phyloP scores from a whole-genome alignment of 2,888 invertebrate species.

The Caenorhabditis sp. region DNA sequence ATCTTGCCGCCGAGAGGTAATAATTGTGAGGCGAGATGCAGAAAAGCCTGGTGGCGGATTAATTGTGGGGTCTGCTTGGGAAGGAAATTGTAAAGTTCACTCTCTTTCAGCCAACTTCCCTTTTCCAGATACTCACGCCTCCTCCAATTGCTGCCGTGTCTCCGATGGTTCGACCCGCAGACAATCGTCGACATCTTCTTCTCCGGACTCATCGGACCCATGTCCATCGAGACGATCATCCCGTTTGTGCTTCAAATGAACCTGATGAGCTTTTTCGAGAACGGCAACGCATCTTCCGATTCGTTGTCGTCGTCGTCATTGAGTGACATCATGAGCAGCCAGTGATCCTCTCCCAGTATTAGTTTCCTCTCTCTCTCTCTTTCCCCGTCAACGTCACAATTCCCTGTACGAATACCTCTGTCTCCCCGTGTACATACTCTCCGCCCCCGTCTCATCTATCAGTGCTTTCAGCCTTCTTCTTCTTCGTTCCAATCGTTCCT shows the following conservation, averaged over 20 bases:
- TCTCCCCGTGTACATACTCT: slow-evolving; percentile 26
- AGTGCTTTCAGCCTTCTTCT: slow-evolving; percentile 51
- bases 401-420: slow-evolving; percentile 32
- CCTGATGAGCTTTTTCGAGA: slow-evolving; percentile 66
- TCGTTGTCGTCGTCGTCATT: slow-evolving; percentile 40
- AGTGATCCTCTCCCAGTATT: slow-evolving; percentile 36
- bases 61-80: neutral
- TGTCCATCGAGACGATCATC: slow-evolving; percentile 94
- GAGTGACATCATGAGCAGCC: slow-evolving; percentile 43
- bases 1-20: slow-evolving; percentile 63
- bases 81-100: slow-evolving; percentile 1
- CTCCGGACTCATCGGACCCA: slow-evolving; percentile 90
- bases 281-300: slow-evolving; percentile 32
- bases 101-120: neutral
- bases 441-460: slow-evolving; percentile 20
- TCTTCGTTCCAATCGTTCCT: slow-evolving; percentile 13
- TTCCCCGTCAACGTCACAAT: slow-evolving; percentile 33
- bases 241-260: slow-evolving; percentile 87
- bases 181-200: slow-evolving; percentile 92
- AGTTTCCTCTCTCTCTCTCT: neutral
- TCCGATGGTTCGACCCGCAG: slow-evolving; percentile 81
- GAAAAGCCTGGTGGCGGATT: too few species aligned
- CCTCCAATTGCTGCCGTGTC: slow-evolving; percentile 82
- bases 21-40: slow-evolving; percentile 4
- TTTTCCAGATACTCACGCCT: slow-evolving; percentile 68